Evolutionary conservation across 2,888 invertebrate species (phyloP), one percentile per base, ranked within the genome.

Genomic region (Pediacus dermestoides): DNA sequence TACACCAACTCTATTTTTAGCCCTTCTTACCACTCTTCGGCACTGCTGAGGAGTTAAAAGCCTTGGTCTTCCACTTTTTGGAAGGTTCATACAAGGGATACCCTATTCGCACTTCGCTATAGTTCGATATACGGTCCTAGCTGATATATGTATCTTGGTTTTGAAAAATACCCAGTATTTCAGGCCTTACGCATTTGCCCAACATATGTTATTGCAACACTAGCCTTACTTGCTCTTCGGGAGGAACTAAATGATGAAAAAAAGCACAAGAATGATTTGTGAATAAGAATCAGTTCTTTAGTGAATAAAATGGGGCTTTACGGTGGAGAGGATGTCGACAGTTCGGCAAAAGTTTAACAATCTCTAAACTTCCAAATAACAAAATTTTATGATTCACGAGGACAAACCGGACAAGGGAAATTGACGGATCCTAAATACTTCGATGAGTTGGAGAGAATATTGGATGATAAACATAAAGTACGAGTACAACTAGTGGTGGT

Each of bases 381-480:
- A 7, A 38, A 38, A 33, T 38, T 28, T 27, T 12, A 15, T 16
- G 38, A 37, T 37, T 14, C 26, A 23, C 38, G 12, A 32, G 27
- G 16, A 26, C 21, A 14, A 9, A 38, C 38, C 9, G 38, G 33
- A 7, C 12, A 33, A 27, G 33, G 38, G 2, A 21, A 33, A 26
- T 16, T 38, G 10, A 33, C 26, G 12, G 18, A 15, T 12, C 32
- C 33, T 6, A 32, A 32, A 26, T 38, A 18, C 21, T 38, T 27
- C 4, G 33, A 38, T 26, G 28, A 38, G 15, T 12, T 38, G 13
- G 38, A 32, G 9, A 15, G 23, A 6, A 38, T 38, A 10, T 25
- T 38, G 11, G 38, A 15, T 9, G 32, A 32, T 26, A 38, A 38
- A 38, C 38, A 38, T 13, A 38, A 38, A 26, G 27, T 21, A 7